Percentiles rank a stretch among this genome's conserved stretches.
Conservation (phyloP, 2,797 vertebrate species). For the Vultur gryphus region DNA sequence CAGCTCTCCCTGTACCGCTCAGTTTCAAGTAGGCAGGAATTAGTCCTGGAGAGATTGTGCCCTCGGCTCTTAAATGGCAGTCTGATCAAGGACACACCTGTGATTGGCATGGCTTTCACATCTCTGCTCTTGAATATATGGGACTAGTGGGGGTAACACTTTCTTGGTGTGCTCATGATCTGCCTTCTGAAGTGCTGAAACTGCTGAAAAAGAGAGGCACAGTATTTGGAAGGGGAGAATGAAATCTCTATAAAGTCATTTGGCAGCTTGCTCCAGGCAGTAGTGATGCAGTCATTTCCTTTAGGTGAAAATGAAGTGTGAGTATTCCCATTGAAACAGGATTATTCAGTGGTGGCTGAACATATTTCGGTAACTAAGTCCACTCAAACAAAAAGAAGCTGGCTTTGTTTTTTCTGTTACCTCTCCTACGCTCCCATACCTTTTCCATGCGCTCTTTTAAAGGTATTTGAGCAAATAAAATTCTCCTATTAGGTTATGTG, state of each 20-base stretch:
- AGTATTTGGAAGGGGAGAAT: neutral
- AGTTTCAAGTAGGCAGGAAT: neutral
- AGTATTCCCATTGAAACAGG: neutral
- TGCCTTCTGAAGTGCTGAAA: neutral
- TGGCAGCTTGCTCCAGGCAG: neutral
- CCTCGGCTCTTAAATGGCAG: neutral
- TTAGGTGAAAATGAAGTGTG: neutral
- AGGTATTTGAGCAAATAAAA: neutral
- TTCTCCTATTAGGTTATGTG: neutral
- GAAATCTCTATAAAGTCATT: neutral
- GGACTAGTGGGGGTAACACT: neutral
- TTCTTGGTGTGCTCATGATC: neutral
- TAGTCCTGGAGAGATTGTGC: neutral
- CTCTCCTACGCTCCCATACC: neutral
- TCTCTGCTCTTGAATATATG: neutral
- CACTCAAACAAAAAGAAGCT: neutral
- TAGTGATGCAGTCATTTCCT: neutral
- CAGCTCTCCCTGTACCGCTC: neutral
- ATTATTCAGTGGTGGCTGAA: neutral
- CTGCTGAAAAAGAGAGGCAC: neutral
- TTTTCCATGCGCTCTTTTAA: neutral
- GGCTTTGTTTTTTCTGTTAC: too few species aligned
- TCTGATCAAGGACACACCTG: neutral
- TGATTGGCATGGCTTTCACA: neutral
- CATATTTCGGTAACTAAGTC: neutral